Conservation (phyloP, 2,113 vertebrate species). For the Amblyopsis rosae region DNA sequence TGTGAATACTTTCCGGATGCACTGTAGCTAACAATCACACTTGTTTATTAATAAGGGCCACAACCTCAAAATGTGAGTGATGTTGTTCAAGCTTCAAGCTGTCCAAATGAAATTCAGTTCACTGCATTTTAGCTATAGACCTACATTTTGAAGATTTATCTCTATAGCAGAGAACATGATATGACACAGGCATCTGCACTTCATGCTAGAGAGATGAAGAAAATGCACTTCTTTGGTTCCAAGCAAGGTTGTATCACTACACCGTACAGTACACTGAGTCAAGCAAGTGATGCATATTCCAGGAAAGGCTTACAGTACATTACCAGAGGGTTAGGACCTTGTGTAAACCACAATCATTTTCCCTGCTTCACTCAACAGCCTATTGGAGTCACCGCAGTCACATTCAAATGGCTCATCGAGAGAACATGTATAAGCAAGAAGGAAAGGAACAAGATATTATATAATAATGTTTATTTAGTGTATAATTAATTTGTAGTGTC, state of each 20-base stretch:
- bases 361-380: slow-evolving; percentile 5
- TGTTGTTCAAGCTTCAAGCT: not conserved
- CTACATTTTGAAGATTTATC: slow-evolving; percentile 18
- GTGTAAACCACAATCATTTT: not conserved
- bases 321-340: not conserved
- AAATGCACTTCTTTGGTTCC: not conserved
- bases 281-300: slow-evolving; percentile 33
- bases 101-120: not conserved
- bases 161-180: not conserved
- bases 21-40: not conserved
- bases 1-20: too few species aligned
- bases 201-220: slow-evolving; percentile 13
- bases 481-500: not conserved
- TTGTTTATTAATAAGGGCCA: not conserved
- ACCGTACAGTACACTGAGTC: slow-evolving; percentile 22
- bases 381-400: not conserved
- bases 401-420: slow-evolving; percentile 1
- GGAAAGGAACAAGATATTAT: not conserved
- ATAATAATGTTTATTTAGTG: not conserved
- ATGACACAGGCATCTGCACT: not conserved
- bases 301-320: slow-evolving; percentile 9
- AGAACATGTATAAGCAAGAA: slow-evolving; percentile 6
- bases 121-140: not conserved
- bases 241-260: too few species aligned
- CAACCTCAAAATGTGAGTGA: not conserved